Percentiles rank a stretch among this genome's conserved stretches.
These are phyloP conservation scores for Lissocephala sabroskyi DNA, from an alignment of 2,888 invertebrate species.

Conservation along the genomic window DNA sequence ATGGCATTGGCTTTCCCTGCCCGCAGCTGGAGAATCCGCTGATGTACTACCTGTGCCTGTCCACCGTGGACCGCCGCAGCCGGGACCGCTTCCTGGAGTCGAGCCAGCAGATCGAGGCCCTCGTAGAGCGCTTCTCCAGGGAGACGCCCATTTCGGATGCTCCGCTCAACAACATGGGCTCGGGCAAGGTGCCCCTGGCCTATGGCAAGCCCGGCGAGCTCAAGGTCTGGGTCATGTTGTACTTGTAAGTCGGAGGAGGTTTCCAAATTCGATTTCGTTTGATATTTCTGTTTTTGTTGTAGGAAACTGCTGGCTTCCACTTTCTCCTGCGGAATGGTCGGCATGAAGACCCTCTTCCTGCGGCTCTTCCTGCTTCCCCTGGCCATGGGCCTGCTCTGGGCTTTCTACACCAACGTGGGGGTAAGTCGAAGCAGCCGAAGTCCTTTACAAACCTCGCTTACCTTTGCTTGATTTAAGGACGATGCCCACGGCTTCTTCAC, in stretches of 20 bases:
- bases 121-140: constrained; percentile 92
- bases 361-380: constrained; percentile 83
- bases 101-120: constrained; percentile 91
- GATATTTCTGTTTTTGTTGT: neutral
- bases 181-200: constrained; percentile 81
- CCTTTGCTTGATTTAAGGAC: constrained; percentile 47
- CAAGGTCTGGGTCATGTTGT: constrained; percentile 80
- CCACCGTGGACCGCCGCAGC: constrained; percentile 79
- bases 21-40: constrained; percentile 97
- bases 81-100: constrained; percentile 94
- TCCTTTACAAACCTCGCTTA: neutral
- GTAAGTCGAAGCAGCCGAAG: constrained; percentile 49
- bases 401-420: constrained; percentile 78
- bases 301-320: constrained; percentile 86
- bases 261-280: neutral
- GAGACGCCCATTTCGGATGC: constrained; percentile 82
- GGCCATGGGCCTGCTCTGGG: constrained; percentile 84
- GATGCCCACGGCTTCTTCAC: constrained; percentile 71
- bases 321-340: constrained; percentile 83
- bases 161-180: constrained; percentile 75
- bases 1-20: constrained; percentile 95
- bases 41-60: constrained; percentile 90
- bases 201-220: constrained; percentile 82
- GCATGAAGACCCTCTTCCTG: constrained; percentile 83
- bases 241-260: constrained; percentile 73